A percentile compares a stretch with the other conserved stretches of the same genome.
Evolutionary conservation across 2,113 vertebrate genomes (phyloP).

Genomic region (Himantopus leucocephalus): DNA sequence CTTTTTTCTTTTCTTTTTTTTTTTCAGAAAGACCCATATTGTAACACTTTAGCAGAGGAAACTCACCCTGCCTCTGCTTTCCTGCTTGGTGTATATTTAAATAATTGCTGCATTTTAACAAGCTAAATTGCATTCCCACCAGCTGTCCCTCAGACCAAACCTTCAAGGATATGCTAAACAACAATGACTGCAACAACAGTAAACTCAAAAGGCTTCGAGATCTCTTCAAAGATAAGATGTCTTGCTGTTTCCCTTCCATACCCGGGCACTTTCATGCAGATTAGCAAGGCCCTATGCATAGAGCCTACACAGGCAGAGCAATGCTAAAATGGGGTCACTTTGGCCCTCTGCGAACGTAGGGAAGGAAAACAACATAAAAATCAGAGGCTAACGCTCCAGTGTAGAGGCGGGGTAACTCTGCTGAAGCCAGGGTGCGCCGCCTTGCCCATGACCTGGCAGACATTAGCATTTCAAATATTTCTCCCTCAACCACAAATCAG

Average conservation of each 20-base stretch:
- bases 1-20: too few relatives aligned
- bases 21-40: not conserved
- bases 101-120: conserved; percentile 64
- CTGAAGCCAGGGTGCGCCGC: not conserved
- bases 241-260: conserved; percentile 40
- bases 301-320: not conserved
- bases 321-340: not conserved
- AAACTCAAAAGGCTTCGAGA: conserved; percentile 30
- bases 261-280: conserved; percentile 45
- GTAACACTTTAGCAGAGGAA: conserved; percentile 50
- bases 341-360: not conserved
- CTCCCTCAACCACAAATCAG: not conserved
- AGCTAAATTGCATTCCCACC: conserved; percentile 45
- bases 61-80: conserved; percentile 12
- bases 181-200: conserved; percentile 40
- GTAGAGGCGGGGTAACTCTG: not conserved
- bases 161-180: conserved; percentile 59
- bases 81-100: conserved; percentile 47
- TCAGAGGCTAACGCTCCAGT: not conserved
- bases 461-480: not conserved
- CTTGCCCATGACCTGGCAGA: not conserved
- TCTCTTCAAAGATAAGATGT: conserved; percentile 49
- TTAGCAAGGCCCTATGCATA: not conserved
- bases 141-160: conserved; percentile 45
- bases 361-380: not conserved